These are phyloP conservation scores for Coecobrya sp. DNA, from an alignment of 2,888 invertebrate genomes.

Conservation along the genomic window DNA sequence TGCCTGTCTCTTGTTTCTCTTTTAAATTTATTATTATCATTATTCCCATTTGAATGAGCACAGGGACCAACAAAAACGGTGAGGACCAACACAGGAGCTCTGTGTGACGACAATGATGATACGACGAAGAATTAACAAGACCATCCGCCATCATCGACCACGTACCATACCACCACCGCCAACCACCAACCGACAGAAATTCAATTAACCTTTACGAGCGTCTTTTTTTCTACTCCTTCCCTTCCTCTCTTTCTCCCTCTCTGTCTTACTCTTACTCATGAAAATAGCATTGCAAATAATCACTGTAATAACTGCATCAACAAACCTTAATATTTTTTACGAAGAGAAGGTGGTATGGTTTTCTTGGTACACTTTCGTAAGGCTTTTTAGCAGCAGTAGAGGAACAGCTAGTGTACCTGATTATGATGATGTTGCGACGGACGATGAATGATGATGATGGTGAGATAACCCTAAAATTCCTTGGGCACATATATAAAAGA, in stretches of 20 bases:
- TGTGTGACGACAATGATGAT: constrained; percentile 17
- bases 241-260: not conserved
- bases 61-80: constrained; percentile 48
- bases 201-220: constrained; percentile 86
- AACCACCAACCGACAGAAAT: constrained; percentile 72
- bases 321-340: constrained; percentile 59
- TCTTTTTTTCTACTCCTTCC: not conserved
- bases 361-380: constrained; percentile 66
- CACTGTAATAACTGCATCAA: constrained; percentile 56
- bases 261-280: not conserved
- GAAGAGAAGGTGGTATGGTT: constrained; percentile 44
- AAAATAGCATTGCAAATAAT: constrained; percentile 59
- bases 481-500: constrained; percentile 63
- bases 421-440: not conserved
- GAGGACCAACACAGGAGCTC: constrained; percentile 26
- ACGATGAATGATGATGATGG: constrained; percentile 21
- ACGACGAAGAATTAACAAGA: constrained; percentile 71
- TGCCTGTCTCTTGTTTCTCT: constrained; percentile 61
- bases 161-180: constrained; percentile 21
- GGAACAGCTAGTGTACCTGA: not conserved
- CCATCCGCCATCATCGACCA: constrained; percentile 50
- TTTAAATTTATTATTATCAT: constrained; percentile 58
- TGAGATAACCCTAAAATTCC: constrained; percentile 58
- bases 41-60: constrained; percentile 73
- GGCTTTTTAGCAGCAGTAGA: too few species aligned